Percentiles rank a stretch among this genome's conserved stretches.
phyloP scores from a whole-genome alignment of 2,888 invertebrate species.

The Cybosia mesomella region DNA sequence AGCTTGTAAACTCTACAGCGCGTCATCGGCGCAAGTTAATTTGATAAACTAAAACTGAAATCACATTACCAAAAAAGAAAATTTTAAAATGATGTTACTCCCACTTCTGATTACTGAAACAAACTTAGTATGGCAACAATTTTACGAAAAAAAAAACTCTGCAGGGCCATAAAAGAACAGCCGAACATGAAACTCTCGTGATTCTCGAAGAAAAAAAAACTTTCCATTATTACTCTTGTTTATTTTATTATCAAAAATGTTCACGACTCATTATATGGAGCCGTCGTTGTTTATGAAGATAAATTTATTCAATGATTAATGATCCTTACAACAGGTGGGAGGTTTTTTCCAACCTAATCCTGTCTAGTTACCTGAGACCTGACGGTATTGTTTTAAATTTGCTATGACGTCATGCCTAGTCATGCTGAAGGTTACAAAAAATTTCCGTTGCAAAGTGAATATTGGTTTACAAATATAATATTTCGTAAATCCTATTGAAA shows the following conservation, averaged over 20 bases:
- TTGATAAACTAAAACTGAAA: background rate
- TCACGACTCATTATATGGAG: constrained; percentile 55
- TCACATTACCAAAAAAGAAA: background rate
- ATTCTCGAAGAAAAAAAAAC: constrained; percentile 29
- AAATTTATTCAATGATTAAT: constrained; percentile 69
- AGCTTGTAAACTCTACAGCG: background rate
- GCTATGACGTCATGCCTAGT: constrained; percentile 33
- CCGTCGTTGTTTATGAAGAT: constrained; percentile 66
- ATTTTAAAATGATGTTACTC: constrained; percentile 5
- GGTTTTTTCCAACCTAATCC: constrained; percentile 48
- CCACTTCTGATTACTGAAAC: constrained; percentile 8
- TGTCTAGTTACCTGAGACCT: constrained; percentile 45
- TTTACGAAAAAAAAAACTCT: constrained; percentile 10
- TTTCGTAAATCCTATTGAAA: background rate
- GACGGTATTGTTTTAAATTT: constrained; percentile 48
- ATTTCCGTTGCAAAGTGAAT: background rate
- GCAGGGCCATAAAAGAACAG: constrained; percentile 7
- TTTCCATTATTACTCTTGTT: constrained; percentile 50
- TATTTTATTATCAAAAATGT: constrained; percentile 55
- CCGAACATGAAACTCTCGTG: constrained; percentile 11
- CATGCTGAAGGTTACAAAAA: constrained; percentile 26
- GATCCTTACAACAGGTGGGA: constrained; percentile 52
- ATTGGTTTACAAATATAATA: constrained; percentile 9
- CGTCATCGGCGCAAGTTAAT: background rate
- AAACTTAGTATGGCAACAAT: constrained; percentile 11